Percentiles rank a stretch among this genome's conserved stretches.
Conservation (phyloP, 2,888 invertebrate genomes). For the Xestia ashworthii region DNA sequence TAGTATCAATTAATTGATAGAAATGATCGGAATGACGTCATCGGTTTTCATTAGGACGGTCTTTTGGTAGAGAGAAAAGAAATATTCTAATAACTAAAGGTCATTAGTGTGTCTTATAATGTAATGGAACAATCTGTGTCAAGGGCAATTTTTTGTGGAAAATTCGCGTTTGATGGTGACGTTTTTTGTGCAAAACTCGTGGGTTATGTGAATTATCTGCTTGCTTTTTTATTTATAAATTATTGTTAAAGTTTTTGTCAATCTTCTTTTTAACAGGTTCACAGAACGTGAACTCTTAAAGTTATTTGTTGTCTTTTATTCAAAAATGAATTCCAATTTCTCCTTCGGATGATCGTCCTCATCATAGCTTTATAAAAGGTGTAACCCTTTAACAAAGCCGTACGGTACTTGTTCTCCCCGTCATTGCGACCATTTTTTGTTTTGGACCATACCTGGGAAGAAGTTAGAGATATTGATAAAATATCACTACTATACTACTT, state of each 20-base stretch:
- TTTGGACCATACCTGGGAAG: too few relatives aligned
- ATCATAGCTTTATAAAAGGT: too few relatives aligned
- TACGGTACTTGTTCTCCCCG: too few relatives aligned
- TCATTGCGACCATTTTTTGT: too few relatives aligned
- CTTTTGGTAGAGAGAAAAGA: conserved; percentile 39
- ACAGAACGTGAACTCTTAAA: too few relatives aligned
- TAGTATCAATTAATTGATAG: conserved; percentile 58
- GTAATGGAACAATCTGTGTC: conserved; percentile 46
- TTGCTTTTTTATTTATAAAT: neutral
- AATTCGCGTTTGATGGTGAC: neutral
- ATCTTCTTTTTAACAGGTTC: neutral
- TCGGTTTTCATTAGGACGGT: conserved; percentile 57
- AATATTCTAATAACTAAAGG: conserved; percentile 51
- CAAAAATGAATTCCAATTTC: too few relatives aligned
- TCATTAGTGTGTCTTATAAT: conserved; percentile 45
- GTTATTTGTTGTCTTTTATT: too few relatives aligned
- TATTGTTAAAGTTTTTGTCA: neutral
- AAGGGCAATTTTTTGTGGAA: conserved; percentile 48
- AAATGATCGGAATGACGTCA: conserved; percentile 60
- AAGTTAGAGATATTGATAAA: too few relatives aligned
- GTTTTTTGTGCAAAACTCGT: neutral
- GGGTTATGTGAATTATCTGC: neutral
- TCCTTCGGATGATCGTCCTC: too few relatives aligned
- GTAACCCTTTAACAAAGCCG: too few relatives aligned
- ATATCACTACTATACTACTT: too few relatives aligned